Conservation (phyloP, 2,113 vertebrate species). For the Nothobranchius kuhntae region DNA sequence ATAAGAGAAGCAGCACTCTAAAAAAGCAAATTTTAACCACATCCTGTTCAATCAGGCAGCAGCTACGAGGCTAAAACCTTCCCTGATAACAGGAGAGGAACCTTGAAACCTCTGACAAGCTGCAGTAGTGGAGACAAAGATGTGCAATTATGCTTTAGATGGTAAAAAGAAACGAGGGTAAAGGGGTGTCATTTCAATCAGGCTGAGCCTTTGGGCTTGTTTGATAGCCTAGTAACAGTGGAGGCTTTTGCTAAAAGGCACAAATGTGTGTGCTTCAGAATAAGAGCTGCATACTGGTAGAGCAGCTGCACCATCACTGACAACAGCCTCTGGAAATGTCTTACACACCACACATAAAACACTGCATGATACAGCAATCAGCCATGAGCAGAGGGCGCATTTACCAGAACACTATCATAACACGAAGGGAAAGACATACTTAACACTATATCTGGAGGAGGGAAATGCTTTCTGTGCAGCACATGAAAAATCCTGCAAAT, state of each 20-base stretch:
- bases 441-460: no score
- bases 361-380: not conserved
- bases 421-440: not conserved
- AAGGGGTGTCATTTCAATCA: slow-evolving; percentile 2
- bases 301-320: slow-evolving; percentile 22
- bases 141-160: slow-evolving; percentile 15
- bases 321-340: not conserved
- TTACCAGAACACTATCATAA: no score
- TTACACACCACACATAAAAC: slow-evolving; percentile 1
- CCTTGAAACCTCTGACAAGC: not conserved
- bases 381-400: not conserved
- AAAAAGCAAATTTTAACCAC: slow-evolving; percentile 55
- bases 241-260: slow-evolving; percentile 4
- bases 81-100: not conserved
- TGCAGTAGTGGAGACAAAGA: slow-evolving; percentile 13
- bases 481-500: no score
- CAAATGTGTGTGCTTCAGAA: not conserved
- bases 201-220: slow-evolving; percentile 5
- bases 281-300: slow-evolving; percentile 13
- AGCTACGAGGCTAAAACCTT: not conserved
- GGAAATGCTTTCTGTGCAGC: no score
- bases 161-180: not conserved
- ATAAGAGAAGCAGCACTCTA: slow-evolving; percentile 18
- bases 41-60: slow-evolving; percentile 43
- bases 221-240: not conserved